Percentiles rank a stretch among this genome's conserved stretches.
These are phyloP conservation scores for Lymantria monacha DNA, from an alignment of 2,888 invertebrate species.

Conservation along the genomic window DNA sequence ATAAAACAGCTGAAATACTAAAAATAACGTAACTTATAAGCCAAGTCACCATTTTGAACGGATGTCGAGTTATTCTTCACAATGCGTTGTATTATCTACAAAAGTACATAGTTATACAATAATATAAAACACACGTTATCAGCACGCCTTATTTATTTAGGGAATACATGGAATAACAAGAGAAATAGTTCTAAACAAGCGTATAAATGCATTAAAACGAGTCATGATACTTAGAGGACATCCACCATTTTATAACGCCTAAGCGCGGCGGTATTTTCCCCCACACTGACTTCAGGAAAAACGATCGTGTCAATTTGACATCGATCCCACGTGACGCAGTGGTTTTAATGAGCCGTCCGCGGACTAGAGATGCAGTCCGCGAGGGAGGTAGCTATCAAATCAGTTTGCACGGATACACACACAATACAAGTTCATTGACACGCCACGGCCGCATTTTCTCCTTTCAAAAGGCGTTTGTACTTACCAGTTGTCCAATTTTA, in stretches of 20 bases:
- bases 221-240: slow-evolving; percentile 68
- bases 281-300: slow-evolving; percentile 80
- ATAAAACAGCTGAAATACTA: slow-evolving; percentile 24
- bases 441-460: slow-evolving; percentile 83
- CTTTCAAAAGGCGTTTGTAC: slow-evolving; percentile 81
- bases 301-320: slow-evolving; percentile 84
- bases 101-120: slow-evolving; percentile 46
- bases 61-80: slow-evolving; percentile 63
- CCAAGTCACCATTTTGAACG: slow-evolving; percentile 86
- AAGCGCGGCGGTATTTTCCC: slow-evolving; percentile 78
- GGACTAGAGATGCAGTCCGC: slow-evolving; percentile 84
- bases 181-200: slow-evolving; percentile 46
- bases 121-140: slow-evolving; percentile 44
- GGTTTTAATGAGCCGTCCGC: slow-evolving; percentile 86
- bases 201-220: slow-evolving; percentile 63
- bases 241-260: slow-evolving; percentile 83
- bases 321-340: slow-evolving; percentile 88
- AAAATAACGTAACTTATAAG: slow-evolving; percentile 50
- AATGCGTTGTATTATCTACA: slow-evolving; percentile 65
- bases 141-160: slow-evolving; percentile 45
- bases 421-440: slow-evolving; percentile 84
- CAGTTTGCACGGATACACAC: slow-evolving; percentile 83
- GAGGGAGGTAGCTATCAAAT: slow-evolving; percentile 85
- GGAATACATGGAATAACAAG: slow-evolving; percentile 40
- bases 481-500: slow-evolving; percentile 98